Conservation (phyloP, 1,140 invertebrate species). For the Drosophila leontia region DNA sequence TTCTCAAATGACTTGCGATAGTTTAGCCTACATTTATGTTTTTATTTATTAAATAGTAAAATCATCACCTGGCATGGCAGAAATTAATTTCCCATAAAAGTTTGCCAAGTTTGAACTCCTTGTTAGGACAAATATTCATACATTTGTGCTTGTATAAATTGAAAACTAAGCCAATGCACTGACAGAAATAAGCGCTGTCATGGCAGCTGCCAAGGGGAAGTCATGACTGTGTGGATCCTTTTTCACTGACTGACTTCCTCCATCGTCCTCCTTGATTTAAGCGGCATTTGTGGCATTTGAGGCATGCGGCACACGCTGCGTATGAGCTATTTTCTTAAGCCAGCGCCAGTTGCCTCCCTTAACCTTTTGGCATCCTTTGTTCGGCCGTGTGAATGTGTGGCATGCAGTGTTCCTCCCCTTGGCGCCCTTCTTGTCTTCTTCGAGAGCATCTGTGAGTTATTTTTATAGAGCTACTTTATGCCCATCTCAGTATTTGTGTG, state of each 20-base stretch:
- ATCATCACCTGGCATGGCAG: background rate
- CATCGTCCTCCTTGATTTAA: conserved; percentile 11
- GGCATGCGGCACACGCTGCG: conserved; percentile 73
- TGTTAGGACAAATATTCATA: background rate
- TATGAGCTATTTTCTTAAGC: conserved; percentile 77
- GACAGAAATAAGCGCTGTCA: conserved; percentile 41
- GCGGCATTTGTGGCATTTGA: conserved; percentile 72
- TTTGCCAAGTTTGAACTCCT: background rate
- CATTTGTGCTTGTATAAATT: conserved; percentile 22
- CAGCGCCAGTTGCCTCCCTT: conserved; percentile 34
- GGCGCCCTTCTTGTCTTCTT: conserved; percentile 38
- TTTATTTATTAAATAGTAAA: conserved; percentile 1
- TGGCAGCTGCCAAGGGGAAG: conserved; percentile 41
- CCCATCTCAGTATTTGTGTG: conserved; percentile 5
- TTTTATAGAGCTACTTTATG: conserved; percentile 77
- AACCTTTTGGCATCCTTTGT: conserved; percentile 43
- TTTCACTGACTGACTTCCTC: conserved; percentile 4
- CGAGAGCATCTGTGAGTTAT: conserved; percentile 78
- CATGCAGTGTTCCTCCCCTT: conserved; percentile 18
- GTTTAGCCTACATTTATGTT: background rate
- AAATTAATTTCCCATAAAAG: conserved; percentile 14
- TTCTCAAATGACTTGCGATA: conserved; percentile 14
- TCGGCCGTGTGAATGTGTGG: conserved; percentile 35
- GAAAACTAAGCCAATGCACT: conserved; percentile 25
- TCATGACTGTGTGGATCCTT: conserved; percentile 23